Evolutionary conservation across 2,888 invertebrate species (phyloP).

Genomic region (Limnephilus rhombicus): DNA sequence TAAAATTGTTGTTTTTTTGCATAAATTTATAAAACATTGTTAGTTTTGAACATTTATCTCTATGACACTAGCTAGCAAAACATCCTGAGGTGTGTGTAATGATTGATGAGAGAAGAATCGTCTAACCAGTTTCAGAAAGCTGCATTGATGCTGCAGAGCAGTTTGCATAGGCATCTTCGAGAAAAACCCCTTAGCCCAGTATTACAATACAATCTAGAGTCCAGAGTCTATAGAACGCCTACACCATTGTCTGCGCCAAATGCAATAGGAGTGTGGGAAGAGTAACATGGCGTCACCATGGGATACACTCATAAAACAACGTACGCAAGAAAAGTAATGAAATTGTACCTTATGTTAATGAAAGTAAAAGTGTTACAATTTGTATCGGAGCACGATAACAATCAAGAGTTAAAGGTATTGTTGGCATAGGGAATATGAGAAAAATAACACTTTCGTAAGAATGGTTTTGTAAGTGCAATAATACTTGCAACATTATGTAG

Average conservation of each 20-base stretch:
- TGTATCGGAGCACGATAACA: background rate
- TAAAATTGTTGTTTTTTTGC: no score
- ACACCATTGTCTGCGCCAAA: conserved; percentile 20
- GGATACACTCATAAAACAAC: background rate
- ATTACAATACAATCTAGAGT: background rate
- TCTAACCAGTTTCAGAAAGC: background rate
- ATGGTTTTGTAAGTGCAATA: background rate
- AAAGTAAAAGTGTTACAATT: conserved; percentile 37
- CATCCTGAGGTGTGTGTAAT: background rate
- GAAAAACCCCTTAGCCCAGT: background rate
- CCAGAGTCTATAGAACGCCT: conserved; percentile 7
- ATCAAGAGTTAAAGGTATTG: background rate
- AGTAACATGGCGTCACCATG: background rate
- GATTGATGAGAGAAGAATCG: background rate
- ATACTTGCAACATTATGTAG: background rate
- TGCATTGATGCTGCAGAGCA: background rate
- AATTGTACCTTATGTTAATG: conserved; percentile 10
- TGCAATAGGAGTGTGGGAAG: conserved; percentile 30
- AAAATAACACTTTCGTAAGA: conserved; percentile 24
- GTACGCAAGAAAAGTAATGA: background rate
- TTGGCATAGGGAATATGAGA: background rate
- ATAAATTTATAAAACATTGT: no score
- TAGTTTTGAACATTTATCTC: no score
- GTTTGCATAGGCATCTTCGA: background rate
- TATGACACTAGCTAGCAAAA: background rate